A percentile compares a stretch with the other conserved stretches of the same genome.
These are phyloP conservation scores for Melanotaenia nigrans DNA, from an alignment of 2,797 vertebrate genomes.

Conservation along the genomic window DNA sequence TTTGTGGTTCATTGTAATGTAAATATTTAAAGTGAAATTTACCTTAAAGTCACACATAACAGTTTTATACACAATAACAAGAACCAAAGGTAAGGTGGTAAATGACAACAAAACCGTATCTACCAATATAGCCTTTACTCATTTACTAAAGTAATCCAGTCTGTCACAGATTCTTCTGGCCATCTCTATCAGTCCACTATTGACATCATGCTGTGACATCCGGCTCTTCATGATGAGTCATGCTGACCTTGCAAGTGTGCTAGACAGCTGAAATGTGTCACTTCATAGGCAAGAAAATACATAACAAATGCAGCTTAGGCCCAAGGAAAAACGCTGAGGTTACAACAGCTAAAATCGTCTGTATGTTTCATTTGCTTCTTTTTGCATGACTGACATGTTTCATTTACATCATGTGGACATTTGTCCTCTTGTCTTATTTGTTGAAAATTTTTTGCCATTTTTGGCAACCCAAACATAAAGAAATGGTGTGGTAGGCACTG, in stretches of 20 bases:
- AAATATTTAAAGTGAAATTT: background rate
- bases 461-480: background rate
- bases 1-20: background rate
- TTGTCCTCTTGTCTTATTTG: slow-evolving; percentile 8
- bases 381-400: slow-evolving; percentile 7
- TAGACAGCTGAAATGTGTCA: slow-evolving; percentile 54
- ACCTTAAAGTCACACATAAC: background rate
- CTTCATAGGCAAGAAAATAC: slow-evolving; percentile 33
- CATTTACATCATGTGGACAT: slow-evolving; percentile 3
- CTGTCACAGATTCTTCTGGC: slow-evolving; percentile 34
- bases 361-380: slow-evolving; percentile 6
- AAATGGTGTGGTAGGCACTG: background rate
- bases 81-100: background rate
- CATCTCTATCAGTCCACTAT: slow-evolving; percentile 41
- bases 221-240: slow-evolving; percentile 52
- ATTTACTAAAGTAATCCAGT: slow-evolving; percentile 14
- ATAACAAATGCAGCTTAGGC: slow-evolving; percentile 26
- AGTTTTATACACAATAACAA: background rate
- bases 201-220: slow-evolving; percentile 51
- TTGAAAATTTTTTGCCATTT: background rate
- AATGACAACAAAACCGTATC: background rate
- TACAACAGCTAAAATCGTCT: slow-evolving; percentile 13
- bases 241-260: slow-evolving; percentile 45
- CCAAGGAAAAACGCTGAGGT: slow-evolving; percentile 26
- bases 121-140: background rate